Base-by-base conservation (phyloP, 1,140 invertebrate genomes). In the Acyrthosiphon pisum region DNA sequence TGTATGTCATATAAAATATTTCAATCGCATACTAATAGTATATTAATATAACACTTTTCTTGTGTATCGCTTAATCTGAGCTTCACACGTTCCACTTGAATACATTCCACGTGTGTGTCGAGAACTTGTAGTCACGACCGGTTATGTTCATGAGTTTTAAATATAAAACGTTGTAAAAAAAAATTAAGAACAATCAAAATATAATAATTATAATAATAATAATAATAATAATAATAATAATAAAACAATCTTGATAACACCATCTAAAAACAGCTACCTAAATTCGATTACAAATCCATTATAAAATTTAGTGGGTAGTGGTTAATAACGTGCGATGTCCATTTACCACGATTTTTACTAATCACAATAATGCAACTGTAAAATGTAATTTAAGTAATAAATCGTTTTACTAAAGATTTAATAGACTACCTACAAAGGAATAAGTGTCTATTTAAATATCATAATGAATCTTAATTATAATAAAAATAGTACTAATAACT, bases 121-220 rank as follows among this genome's bases (percentile, higher is more conserved):
- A 56, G 88, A 90, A 56, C 50, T 37, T 56, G 8, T 56, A 90
- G 88, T 90, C 88, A 90, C 88, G 88, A 56, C 50, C 50, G 88
- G 50, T 90, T 90, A 14, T 90, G 50, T 56, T 56, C 50, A 22
- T 37, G 23, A 30, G 41, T 56, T 53, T 8, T 37, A 56, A 53
- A 56, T 46, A 56, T 26, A 56, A 90, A 30, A 88, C 30, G 18
- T 37, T 41, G 50, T 53, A 7, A 23, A 56, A 56, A 90, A 90
- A 26, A 90, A 56, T 23, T 23, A 56, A 90, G 44, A 88, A 88
- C 6, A 88, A 88, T 88, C 44, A 88, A 48, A 88, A 88, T 88
- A 50, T 88, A 48, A 26, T 56, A 41, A 37, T 18, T 35, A 53
- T 23, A 90, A 89, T 50, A 53, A 48, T 18, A 87, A 50, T 88